Evolutionary conservation across 2,888 invertebrate genomes (phyloP).

Genomic region (Heteropelma amictum): DNA sequence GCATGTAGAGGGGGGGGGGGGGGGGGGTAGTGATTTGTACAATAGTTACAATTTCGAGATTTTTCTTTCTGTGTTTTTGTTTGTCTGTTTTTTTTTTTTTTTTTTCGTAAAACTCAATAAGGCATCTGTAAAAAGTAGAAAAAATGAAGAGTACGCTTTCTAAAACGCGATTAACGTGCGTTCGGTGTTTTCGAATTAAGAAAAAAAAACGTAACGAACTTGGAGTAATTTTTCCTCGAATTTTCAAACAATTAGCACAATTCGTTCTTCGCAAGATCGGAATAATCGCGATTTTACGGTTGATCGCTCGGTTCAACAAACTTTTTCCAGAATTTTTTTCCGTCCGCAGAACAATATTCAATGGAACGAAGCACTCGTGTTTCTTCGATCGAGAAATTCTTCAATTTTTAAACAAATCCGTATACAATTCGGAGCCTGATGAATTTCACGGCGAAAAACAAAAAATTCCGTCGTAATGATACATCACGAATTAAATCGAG

Average conservation of each 20-base stretch:
- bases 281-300: too few relatives aligned
- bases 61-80: too few relatives aligned
- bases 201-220: slow-evolving; percentile 47
- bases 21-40: slow-evolving; percentile 14
- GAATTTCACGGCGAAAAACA: too few relatives aligned
- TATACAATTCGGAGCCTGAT: too few relatives aligned
- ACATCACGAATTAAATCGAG: too few relatives aligned
- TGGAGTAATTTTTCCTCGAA: background rate
- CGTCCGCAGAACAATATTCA: too few relatives aligned
- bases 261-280: background rate
- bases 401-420: too few relatives aligned
- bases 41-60: slow-evolving; percentile 42
- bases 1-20: background rate
- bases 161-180: slow-evolving; percentile 55
- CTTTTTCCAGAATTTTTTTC: too few relatives aligned
- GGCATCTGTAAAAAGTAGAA: slow-evolving; percentile 14
- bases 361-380: too few relatives aligned
- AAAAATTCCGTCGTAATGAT: too few relatives aligned
- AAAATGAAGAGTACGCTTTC: slow-evolving; percentile 60
- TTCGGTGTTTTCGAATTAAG: slow-evolving; percentile 59
- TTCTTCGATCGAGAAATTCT: too few relatives aligned
- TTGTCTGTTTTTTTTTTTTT: slow-evolving; percentile 27
- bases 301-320: too few relatives aligned
- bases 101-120: slow-evolving; percentile 40
- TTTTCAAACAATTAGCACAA: background rate